Conservation (phyloP, 1,140 invertebrate species). For the Euwallacea fornicatus region DNA sequence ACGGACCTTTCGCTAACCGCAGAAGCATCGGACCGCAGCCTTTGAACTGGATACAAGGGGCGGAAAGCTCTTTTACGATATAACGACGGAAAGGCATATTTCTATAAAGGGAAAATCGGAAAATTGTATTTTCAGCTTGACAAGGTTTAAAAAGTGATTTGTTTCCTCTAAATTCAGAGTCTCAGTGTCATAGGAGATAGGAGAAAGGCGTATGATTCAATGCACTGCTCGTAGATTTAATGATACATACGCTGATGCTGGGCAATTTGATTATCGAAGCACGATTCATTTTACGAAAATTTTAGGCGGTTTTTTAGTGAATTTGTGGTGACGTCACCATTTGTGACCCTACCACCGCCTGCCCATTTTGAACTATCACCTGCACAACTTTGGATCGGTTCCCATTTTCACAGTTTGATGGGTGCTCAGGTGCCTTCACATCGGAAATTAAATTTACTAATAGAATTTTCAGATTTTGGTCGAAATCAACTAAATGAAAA, state of each 20-base stretch:
- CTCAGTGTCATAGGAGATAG: neutral
- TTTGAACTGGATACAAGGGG: slow-evolving; percentile 22
- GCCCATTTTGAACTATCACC: neutral
- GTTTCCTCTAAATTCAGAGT: neutral
- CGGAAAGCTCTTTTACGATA: slow-evolving; percentile 19
- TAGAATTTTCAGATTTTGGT: too few relatives aligned
- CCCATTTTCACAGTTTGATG: too few relatives aligned
- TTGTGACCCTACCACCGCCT: neutral
- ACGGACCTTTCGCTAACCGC: slow-evolving; percentile 12
- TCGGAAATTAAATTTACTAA: too few relatives aligned
- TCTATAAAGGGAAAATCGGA: slow-evolving; percentile 6
- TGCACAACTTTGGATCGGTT: too few relatives aligned
- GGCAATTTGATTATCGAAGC: slow-evolving; percentile 20
- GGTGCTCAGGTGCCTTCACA: too few relatives aligned
- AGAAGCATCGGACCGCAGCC: slow-evolving; percentile 15
- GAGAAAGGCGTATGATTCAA: neutral
- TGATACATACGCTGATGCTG: slow-evolving; percentile 19
- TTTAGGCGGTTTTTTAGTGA: slow-evolving; percentile 19
- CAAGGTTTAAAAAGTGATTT: neutral
- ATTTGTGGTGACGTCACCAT: slow-evolving; percentile 22
- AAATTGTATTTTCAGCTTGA: neutral
- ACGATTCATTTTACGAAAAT: slow-evolving; percentile 34
- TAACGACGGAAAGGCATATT: slow-evolving; percentile 17
- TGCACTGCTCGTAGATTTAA: neutral
- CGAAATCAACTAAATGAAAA: too few relatives aligned